A percentile compares a stretch with the other conserved stretches of the same genome.
Evolutionary conservation across 2,888 invertebrate species (phyloP).

Genomic region (Bunonema sp.): DNA sequence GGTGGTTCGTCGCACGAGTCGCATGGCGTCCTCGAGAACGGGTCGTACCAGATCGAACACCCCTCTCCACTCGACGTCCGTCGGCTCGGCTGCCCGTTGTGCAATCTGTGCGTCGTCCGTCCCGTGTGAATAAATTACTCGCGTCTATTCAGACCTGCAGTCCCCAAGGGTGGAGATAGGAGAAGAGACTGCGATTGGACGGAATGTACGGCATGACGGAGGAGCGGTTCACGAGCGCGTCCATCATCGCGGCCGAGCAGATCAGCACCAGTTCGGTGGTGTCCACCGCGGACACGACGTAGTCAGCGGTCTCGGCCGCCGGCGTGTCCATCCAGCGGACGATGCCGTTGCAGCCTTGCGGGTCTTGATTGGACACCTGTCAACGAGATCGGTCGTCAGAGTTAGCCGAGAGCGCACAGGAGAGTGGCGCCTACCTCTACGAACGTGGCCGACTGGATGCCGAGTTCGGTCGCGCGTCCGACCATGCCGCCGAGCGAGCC

Average conservation of each 20-base stretch:
- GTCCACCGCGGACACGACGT: conserved; percentile 19
- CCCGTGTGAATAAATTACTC: neutral
- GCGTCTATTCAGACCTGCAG: conserved; percentile 12
- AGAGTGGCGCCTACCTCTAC: too few relatives aligned
- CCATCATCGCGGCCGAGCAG: conserved; percentile 13
- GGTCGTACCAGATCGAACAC: conserved; percentile 8
- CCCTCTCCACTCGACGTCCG: conserved; percentile 8
- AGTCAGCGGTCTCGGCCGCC: conserved; percentile 11
- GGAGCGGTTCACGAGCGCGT: neutral
- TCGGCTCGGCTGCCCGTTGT: conserved; percentile 19
- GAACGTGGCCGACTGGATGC: neutral
- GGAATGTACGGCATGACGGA: too few relatives aligned
- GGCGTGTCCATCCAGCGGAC: too few relatives aligned
- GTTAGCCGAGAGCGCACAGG: too few relatives aligned
- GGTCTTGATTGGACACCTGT: too few relatives aligned
- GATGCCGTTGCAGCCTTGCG: too few relatives aligned
- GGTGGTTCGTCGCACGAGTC: conserved; percentile 4
- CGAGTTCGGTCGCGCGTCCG: too few relatives aligned
- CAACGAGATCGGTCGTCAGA: too few relatives aligned
- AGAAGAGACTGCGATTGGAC: too few relatives aligned
- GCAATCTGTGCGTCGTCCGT: conserved; percentile 11
- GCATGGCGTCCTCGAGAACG: conserved; percentile 14
- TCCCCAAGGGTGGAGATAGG: conserved; percentile 34
- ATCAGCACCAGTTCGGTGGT: conserved; percentile 17
- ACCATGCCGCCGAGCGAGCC: too few relatives aligned